A percentile compares a stretch with the other conserved stretches of the same genome.
Conservation (phyloP, 2,797 vertebrate species). For the Xerus rutilus region DNA sequence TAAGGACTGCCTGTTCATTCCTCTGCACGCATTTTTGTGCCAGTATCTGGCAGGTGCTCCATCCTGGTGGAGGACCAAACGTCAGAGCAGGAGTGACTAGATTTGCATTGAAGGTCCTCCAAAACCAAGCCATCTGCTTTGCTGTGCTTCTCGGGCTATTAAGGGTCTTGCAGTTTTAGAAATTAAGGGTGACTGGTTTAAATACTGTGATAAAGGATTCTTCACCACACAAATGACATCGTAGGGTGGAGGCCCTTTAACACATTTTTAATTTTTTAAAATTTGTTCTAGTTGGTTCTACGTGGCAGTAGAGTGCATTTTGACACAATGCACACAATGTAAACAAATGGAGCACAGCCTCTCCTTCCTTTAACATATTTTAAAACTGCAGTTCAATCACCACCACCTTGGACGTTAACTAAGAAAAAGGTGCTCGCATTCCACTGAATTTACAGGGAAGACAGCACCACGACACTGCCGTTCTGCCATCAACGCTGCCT, state of each 20-base stretch:
- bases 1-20: background rate
- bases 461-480: background rate
- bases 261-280: too few species aligned
- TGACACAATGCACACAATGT: too few species aligned
- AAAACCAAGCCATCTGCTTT: background rate
- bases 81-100: background rate
- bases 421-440: background rate
- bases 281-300: too few species aligned
- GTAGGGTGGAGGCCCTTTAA: background rate
- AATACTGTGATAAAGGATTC: background rate
- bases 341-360: too few species aligned
- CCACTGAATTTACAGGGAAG: too few species aligned
- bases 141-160: background rate
- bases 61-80: background rate
- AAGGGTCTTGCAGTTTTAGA: background rate
- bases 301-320: too few species aligned
- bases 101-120: too few species aligned
- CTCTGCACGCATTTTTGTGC: too few species aligned
- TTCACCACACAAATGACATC: background rate
- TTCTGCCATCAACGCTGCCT: background rate
- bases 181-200: background rate
- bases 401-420: background rate
- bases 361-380: background rate
- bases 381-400: background rate
- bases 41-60: background rate